Percentiles rank a stretch among this genome's conserved stretches.
phyloP scores from a whole-genome alignment of 2,113 vertebrate species.

The Syngnathoides biaculeatus region DNA sequence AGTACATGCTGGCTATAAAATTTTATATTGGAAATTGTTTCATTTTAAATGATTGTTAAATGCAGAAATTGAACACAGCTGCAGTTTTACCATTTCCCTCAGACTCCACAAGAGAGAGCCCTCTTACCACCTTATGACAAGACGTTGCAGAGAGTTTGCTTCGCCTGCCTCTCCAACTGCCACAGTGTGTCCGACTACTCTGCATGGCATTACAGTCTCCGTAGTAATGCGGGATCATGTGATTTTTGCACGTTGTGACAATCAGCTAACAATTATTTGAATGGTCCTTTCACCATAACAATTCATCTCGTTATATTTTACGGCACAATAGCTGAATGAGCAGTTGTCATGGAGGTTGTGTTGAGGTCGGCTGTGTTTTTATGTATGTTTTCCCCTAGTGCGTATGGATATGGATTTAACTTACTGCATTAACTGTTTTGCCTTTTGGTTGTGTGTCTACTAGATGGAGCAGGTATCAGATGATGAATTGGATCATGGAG shows the following conservation, averaged over 20 bases:
- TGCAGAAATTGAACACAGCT: no score
- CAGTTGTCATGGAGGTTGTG: constrained; percentile 52
- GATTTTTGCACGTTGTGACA: not conserved
- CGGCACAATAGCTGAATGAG: constrained; percentile 26
- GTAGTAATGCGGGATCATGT: no score
- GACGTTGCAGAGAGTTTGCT: constrained; percentile 3
- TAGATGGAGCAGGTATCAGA: constrained; percentile 98
- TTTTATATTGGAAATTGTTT: no score
- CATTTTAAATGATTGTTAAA: no score
- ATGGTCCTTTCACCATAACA: not conserved
- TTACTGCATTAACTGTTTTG: not conserved
- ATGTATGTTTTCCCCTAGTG: not conserved
- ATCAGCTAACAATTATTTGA: no score
- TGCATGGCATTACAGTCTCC: not conserved
- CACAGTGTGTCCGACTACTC: not conserved
- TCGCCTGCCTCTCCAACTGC: not conserved
- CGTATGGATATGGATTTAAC: constrained; percentile 1
- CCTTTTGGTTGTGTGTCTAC: not conserved
- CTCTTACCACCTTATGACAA: constrained; percentile 21
- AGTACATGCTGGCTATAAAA: no score
- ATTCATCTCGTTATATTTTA: not conserved
- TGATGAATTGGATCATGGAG: constrained; percentile 95
- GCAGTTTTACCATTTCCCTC: not conserved
- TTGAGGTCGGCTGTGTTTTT: constrained; percentile 14
- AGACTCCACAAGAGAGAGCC: constrained; percentile 63